Evolutionary conservation across 2,113 vertebrate species (phyloP).

Genomic region (Channa maculata): DNA sequence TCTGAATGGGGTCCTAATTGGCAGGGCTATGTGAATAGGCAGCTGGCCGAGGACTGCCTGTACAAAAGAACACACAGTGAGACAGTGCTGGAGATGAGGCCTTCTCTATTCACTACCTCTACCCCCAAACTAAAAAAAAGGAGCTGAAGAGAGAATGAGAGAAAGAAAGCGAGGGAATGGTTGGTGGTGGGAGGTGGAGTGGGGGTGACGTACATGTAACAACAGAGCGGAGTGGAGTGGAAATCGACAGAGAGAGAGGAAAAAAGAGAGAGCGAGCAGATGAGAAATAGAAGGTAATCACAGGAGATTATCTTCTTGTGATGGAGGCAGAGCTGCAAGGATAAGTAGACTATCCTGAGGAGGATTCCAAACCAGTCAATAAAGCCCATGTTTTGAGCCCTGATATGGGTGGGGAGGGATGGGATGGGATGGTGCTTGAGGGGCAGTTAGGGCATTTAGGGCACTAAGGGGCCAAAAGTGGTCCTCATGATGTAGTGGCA

Average conservation of each 20-base stretch:
- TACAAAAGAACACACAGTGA: conserved; percentile 76
- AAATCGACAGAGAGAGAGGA: conserved; percentile 62
- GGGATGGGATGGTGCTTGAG: conserved; percentile 37
- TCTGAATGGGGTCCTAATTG: conserved; percentile 95
- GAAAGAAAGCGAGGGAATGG: conserved; percentile 45
- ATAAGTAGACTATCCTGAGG: conserved; percentile 71
- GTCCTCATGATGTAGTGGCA: conserved; percentile 43
- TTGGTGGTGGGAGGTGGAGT: background rate
- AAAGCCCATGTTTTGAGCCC: conserved; percentile 54
- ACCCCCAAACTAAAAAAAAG: conserved; percentile 25
- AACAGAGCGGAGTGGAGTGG: conserved; percentile 65
- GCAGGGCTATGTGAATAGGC: conserved; percentile 86
- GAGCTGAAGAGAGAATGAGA: conserved; percentile 39
- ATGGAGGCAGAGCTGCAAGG: conserved; percentile 70
- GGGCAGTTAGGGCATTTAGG: conserved; percentile 63
- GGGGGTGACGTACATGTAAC: conserved; percentile 55
- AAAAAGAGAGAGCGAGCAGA: conserved; percentile 61
- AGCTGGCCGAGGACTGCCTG: conserved; percentile 87
- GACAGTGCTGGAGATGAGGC: conserved; percentile 63
- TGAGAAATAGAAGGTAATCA: conserved; percentile 80
- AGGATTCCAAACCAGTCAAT: conserved; percentile 70
- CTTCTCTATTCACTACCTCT: conserved; percentile 68
- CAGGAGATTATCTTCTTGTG: conserved; percentile 78
- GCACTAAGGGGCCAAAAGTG: conserved; percentile 61
- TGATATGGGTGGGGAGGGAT: conserved; percentile 46